A percentile compares a stretch with the other conserved stretches of the same genome.
Conservation (phyloP, 2,888 invertebrate genomes). For the Amphipoea oculea region DNA sequence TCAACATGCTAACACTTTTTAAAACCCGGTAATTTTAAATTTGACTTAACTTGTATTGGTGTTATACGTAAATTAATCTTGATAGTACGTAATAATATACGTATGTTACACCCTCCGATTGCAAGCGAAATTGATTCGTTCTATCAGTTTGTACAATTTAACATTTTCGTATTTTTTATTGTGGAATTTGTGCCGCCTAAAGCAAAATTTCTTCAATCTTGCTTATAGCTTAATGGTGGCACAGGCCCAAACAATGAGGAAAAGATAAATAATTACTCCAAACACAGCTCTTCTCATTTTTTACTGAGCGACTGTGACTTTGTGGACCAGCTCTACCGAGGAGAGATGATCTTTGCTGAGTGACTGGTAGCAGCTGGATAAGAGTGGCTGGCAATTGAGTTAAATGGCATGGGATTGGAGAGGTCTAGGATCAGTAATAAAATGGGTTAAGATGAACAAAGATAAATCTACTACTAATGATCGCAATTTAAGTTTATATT, state of each 20-base stretch:
- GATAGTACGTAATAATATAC: conserved; percentile 11
- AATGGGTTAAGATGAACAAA: neutral
- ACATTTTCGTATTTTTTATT: conserved; percentile 5
- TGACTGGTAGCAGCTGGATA: too few species aligned
- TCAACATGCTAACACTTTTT: conserved; percentile 11
- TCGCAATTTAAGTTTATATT: neutral
- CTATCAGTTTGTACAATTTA: neutral
- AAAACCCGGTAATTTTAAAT: conserved; percentile 8
- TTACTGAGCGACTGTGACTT: neutral
- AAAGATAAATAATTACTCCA: neutral
- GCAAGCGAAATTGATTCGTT: conserved; percentile 46
- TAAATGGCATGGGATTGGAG: neutral
- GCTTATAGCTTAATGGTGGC: neutral
- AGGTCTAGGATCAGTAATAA: neutral
- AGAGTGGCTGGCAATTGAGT: neutral
- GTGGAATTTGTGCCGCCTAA: conserved; percentile 9
- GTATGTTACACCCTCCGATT: conserved; percentile 9
- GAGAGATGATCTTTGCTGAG: neutral
- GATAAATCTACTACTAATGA: too few species aligned
- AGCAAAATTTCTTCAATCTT: neutral
- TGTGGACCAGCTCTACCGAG: neutral
- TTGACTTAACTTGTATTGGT: neutral
- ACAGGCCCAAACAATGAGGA: neutral
- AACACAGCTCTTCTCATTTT: neutral
- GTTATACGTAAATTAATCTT: conserved; percentile 21